Conservation (phyloP, 2,797 vertebrate genomes). For the Avahi laniger region DNA sequence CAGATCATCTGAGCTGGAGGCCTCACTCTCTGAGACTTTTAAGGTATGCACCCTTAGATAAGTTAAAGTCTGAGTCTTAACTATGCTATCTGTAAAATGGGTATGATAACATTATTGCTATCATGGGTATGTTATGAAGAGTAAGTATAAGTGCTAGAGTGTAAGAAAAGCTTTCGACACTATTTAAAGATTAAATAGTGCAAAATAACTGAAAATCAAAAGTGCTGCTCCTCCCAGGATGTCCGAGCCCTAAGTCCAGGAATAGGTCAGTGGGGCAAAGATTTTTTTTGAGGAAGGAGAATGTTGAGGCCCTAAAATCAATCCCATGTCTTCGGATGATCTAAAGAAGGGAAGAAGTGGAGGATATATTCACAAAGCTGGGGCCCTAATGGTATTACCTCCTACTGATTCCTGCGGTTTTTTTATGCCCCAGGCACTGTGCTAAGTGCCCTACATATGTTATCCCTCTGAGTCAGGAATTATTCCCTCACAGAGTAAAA, state of each 20-base stretch:
- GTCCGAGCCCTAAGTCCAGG: not conserved
- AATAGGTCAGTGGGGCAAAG: not conserved
- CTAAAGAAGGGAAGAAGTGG: not conserved
- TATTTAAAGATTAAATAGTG: not conserved
- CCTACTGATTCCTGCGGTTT: not conserved
- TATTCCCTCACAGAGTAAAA: not conserved
- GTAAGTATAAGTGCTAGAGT: not conserved
- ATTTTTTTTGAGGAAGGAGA: not conserved
- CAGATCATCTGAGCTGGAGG: not conserved
- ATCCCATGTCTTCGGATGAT: not conserved
- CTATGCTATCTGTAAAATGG: not conserved
- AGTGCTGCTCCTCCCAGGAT: not conserved
- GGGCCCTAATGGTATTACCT: not conserved
- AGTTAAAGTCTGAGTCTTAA: not conserved
- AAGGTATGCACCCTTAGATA: not conserved
- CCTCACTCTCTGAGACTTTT: not conserved
- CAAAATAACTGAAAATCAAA: not conserved
- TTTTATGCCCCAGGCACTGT: slow-evolving; percentile 8
- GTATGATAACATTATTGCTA: not conserved
- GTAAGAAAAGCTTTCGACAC: not conserved
- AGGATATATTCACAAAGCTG: not conserved
- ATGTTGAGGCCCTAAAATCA: slow-evolving; percentile 1
- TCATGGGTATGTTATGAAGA: not conserved
- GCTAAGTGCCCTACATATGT: not conserved
- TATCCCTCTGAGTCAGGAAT: not conserved